These are phyloP conservation scores for Calidris pugnax DNA, from an alignment of 2,113 vertebrate genomes.

Conservation along the genomic window DNA sequence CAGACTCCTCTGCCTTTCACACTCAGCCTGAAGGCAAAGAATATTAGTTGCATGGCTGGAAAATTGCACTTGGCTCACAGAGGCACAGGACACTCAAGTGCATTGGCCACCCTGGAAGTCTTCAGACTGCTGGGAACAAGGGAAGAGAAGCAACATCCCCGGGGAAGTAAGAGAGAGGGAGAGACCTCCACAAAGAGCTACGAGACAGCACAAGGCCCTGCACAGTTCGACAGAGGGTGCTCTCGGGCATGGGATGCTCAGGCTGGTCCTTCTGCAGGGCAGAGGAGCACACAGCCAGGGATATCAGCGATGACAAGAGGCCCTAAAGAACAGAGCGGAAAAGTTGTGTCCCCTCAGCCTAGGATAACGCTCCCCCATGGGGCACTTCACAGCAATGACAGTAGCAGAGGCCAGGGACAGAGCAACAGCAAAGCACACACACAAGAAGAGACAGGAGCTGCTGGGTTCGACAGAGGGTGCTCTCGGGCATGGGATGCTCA, in stretches of 20 bases:
- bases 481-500: neutral
- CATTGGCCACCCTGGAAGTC: neutral
- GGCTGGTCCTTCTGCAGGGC: neutral
- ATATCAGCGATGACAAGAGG: neutral
- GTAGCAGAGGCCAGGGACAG: neutral
- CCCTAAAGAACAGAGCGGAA: neutral
- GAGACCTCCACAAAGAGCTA: neutral
- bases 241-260: neutral
- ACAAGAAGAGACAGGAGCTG: neutral
- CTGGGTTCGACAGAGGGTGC: neutral
- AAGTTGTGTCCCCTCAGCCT: neutral
- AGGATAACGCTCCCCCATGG: neutral
- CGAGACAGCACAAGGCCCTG: neutral
- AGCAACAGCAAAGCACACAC: neutral
- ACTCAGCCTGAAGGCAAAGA: neutral
- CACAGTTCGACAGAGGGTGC: neutral
- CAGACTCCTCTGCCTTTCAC: neutral
- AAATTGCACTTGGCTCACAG: neutral
- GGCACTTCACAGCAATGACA: neutral
- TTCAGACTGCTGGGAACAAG: neutral
- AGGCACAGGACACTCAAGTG: neutral
- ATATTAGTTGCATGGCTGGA: neutral
- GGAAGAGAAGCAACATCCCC: neutral
- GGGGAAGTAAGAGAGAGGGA: neutral
- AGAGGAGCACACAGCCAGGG: neutral